These are phyloP conservation scores for Chionoecetes opilio DNA, from an alignment of 1,140 invertebrate species.

Conservation along the genomic window DNA sequence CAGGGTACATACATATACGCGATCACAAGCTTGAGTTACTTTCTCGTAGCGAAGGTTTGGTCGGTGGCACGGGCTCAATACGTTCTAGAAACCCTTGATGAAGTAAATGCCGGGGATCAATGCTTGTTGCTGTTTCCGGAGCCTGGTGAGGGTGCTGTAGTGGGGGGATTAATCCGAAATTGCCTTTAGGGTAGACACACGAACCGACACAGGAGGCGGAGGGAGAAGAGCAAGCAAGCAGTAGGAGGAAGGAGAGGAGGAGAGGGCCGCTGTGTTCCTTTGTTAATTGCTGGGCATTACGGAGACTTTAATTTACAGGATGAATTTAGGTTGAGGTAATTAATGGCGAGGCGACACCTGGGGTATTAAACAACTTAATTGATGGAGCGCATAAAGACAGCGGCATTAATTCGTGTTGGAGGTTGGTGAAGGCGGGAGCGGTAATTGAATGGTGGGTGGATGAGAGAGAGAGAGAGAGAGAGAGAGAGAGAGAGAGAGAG, in stretches of 20 bases:
- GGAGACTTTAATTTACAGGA: slow-evolving; percentile 29
- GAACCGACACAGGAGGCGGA: background rate
- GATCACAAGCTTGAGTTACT: too few species aligned
- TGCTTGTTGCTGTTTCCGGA: slow-evolving; percentile 21
- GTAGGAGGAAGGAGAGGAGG: background rate
- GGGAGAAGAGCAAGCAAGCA: background rate
- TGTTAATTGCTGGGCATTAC: slow-evolving; percentile 28
- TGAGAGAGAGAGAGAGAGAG: background rate
- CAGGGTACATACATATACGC: too few species aligned
- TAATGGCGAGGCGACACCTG: slow-evolving; percentile 24
- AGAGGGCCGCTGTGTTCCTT: background rate
- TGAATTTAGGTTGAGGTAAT: slow-evolving; percentile 30
- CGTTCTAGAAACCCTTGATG: background rate
- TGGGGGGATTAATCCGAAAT: slow-evolving; percentile 14
- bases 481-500: slow-evolving; percentile 27
- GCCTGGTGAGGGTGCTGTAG: slow-evolving; percentile 7
- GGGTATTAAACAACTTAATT: slow-evolving; percentile 30
- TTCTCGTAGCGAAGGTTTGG: too few species aligned
- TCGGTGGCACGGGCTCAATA: background rate
- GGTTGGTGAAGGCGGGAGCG: background rate
- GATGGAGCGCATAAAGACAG: slow-evolving; percentile 27
- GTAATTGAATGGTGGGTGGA: slow-evolving; percentile 15
- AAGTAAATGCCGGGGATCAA: slow-evolving; percentile 19
- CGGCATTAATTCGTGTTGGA: slow-evolving; percentile 28
- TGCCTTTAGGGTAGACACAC: slow-evolving; percentile 27